Evolutionary conservation across 2,797 vertebrate genomes (phyloP), one percentile per base, ranked within the genome.

Genomic region (Epinephelus malabaricus): DNA sequence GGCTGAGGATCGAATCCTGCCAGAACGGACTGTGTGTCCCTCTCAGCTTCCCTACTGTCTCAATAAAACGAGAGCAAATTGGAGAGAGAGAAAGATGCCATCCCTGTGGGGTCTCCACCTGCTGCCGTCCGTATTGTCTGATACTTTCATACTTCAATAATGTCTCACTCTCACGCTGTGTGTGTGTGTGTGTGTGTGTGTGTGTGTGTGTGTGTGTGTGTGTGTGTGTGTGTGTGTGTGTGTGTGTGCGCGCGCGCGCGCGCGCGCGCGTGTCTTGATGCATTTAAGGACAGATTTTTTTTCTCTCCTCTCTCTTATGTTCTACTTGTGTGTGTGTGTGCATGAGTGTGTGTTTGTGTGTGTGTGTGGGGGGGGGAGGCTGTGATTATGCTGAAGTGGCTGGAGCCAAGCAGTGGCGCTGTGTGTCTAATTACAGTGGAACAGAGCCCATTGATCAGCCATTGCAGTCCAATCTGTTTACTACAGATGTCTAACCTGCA

Each of bases 351-450:
- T 46, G n/a, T 50, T 38, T 65, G 64, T 68, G 74, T 75, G 62
- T 69, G 71, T 66, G 62, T 6, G 27, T 5, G 79, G 66, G 62
- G 40, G 40, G 72, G 61, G 81, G 62, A n/a, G 88, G 75, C 67
- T 88, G 86, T 88, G 89, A 92, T 95, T 95, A 92, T 96, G 96
- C 96, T 95, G 95, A 96, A 91, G 73, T 95, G 94, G 95, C 95
- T 96, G 91, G 91, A 93, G 93, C 90, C 92, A 89, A 94, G 91
- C 93, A 87, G 93, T 92, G 93, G 93, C 87, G 91, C 93, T 93
- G 87, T 96, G 96, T 96, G 96, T 97, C 97, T 97, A 96, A 97
- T 97, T 97, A 97, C 97, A 96, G 96, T 94, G 96, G 94, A 92
- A 89, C 90, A 94, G 79, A 95, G 94, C 90, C 93, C 91, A 98